Base-by-base conservation (phyloP, 2,113 vertebrate genomes). In the Ia io region DNA sequence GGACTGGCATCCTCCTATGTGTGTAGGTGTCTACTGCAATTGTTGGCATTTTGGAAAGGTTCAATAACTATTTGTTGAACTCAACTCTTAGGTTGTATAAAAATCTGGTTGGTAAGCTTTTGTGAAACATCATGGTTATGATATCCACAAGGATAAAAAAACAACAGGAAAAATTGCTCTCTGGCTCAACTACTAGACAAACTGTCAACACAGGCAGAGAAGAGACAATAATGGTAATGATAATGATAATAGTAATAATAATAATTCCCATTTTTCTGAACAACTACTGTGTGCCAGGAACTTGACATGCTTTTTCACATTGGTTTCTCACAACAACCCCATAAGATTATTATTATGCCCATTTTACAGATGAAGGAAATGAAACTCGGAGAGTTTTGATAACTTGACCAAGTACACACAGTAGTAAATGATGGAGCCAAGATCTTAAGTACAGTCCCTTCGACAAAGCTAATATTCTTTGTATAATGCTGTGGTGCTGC, bases 31-130 rank as follows among this genome's bases (percentile, higher is more conserved):
- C 22, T 40, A 30, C 49, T 30, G 9, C 3, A n/a, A 18, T 73
- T 51, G 44, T 49, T 79, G 23, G 14, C 20, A 76, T 16, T 13
- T 4, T n/a, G 20, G 9, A 35, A 79, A 63, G 2, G 13, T 7
- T 88, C 30, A 47, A 20, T 2, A 61, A 32, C 20, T 56, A 25
- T 18, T 76, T 42, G 32, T 56, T 91, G 78, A 88, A 51, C 11
- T 65, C 51, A 70, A 11, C 5, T 42, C 37, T 84, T n/a, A 76
- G 35, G 30, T 32, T 35, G 13, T 76, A 40, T 82, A 79, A 86
- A 93, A 94, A 94, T 71, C 37, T 28, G 44, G 91, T 77, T 23
- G 49, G n/a, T 82, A 47, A 95, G 23, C 42, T 67, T 86, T 87
- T 51, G 3, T 37, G 65, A 65, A 84, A 49, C 37, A 49, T 37